A percentile compares a stretch with the other conserved stretches of the same genome.
Conservation (phyloP, 30 jellyfish, hydroid and myxozoan species). For the Catostylus mosaicus region DNA sequence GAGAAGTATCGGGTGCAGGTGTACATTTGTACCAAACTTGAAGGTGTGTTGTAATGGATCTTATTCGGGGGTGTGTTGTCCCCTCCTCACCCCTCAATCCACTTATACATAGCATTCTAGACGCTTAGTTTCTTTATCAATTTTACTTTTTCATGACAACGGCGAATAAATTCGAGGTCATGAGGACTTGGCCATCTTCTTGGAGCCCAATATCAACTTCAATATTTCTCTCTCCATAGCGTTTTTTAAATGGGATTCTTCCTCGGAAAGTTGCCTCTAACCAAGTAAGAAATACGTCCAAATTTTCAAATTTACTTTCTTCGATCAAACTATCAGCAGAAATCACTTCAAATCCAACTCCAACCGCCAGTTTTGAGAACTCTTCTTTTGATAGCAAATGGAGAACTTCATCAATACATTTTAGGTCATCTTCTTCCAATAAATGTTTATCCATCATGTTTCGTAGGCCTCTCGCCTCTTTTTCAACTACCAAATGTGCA, state of each 20-base stretch:
- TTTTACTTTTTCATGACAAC: not conserved
- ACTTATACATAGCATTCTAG: too few species aligned
- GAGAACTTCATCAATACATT: not conserved
- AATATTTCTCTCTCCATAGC: not conserved
- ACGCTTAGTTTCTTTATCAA: too few species aligned
- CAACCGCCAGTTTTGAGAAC: not conserved
- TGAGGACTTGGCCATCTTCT: not conserved
- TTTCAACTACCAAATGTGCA: not conserved
- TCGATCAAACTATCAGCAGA: not conserved
- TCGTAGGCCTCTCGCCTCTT: not conserved
- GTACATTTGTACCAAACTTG: too few species aligned
- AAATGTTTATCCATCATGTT: not conserved
- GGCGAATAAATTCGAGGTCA: not conserved
- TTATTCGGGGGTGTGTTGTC: too few species aligned
- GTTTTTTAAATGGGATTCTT: not conserved
- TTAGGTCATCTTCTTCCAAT: not conserved
- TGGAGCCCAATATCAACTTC: not conserved
- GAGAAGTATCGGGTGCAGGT: too few species aligned
- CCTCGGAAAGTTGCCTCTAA: not conserved
- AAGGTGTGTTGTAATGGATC: too few species aligned
- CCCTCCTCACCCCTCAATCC: too few species aligned
- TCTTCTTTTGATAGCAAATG: constrained; percentile 8
- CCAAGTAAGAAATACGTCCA: constrained; percentile 19
- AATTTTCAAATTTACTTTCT: not conserved
- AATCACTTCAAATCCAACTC: not conserved